phyloP scores from a whole-genome alignment of 2,888 invertebrate genomes.

The Plebejus melissa region DNA sequence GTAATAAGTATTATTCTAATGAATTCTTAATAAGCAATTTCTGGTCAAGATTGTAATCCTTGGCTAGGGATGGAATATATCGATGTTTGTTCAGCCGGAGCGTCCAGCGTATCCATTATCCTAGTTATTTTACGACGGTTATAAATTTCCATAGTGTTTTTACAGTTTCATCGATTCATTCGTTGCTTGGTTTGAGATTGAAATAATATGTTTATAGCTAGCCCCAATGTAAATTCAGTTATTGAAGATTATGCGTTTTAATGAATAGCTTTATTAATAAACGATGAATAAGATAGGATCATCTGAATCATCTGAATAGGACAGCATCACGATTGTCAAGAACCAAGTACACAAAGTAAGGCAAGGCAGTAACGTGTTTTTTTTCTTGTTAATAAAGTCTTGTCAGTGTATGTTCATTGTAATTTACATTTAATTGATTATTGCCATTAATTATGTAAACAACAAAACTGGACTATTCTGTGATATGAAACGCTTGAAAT shows the following conservation, averaged over 20 bases:
- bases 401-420: no score
- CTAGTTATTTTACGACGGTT: neutral
- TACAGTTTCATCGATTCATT: neutral
- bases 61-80: constrained; percentile 6
- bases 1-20: constrained; percentile 1
- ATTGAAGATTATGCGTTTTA: no score
- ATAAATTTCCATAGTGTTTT: constrained; percentile 4
- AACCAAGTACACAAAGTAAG: no score
- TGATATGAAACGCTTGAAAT: neutral
- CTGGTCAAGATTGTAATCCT: neutral
- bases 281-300: no score
- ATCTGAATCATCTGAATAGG: no score
- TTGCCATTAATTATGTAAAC: no score
- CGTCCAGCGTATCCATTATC: neutral
- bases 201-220: neutral
- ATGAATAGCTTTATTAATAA: no score
- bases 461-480: no score
- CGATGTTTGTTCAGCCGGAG: constrained; percentile 14
- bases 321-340: no score
- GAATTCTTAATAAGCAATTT: constrained; percentile 16
- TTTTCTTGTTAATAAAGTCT: no score
- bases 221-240: neutral
- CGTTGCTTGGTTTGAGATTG: neutral
- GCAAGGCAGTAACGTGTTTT: no score
- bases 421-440: no score